phyloP scores from a whole-genome alignment of 2,113 vertebrate species.

The Macrotus californicus region DNA sequence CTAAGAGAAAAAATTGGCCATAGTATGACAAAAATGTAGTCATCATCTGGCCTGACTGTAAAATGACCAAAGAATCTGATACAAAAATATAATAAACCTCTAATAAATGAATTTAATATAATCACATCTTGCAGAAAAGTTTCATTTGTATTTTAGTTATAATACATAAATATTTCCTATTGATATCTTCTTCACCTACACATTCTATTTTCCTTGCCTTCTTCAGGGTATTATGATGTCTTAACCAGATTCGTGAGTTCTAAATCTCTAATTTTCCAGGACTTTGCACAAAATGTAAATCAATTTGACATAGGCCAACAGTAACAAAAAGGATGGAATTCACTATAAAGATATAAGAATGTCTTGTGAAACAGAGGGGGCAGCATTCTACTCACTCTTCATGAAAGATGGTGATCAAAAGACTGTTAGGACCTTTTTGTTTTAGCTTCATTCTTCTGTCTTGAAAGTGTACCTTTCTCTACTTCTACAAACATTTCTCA shows the following conservation, averaged over 20 bases:
- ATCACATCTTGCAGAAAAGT: not conserved
- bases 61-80: not conserved
- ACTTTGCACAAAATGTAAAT: not conserved
- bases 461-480: not conserved
- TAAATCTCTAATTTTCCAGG: not conserved
- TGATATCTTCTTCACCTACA: not conserved
- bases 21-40: not conserved
- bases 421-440: not conserved
- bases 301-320: not conserved
- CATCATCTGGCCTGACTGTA: not conserved
- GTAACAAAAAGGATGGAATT: not conserved
- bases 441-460: not conserved
- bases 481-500: not conserved
- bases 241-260: not conserved
- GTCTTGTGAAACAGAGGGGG: not conserved
- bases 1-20: not conserved
- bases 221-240: not conserved
- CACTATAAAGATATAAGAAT: not conserved
- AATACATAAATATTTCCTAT: not conserved
- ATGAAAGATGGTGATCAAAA: not conserved
- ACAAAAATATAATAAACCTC: not conserved
- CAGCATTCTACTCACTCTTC: not conserved
- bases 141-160: slow-evolving; percentile 14
- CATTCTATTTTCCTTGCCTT: not conserved
- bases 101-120: not conserved